Base-by-base conservation (phyloP, 2,797 vertebrate genomes). In the Hirundo rustica region DNA sequence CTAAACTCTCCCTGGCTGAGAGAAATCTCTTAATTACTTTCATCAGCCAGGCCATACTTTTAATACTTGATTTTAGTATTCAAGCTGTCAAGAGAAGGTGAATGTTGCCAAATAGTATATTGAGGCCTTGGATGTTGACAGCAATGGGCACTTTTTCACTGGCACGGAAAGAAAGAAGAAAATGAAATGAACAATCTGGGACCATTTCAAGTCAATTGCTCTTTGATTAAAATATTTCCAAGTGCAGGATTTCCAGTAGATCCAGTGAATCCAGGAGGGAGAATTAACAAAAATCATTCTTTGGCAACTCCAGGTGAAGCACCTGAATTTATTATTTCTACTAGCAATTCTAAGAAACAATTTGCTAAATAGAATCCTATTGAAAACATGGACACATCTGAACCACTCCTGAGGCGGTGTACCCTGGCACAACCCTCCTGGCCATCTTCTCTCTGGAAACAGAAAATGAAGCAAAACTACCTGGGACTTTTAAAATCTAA, bases 11-110 rank as follows among this genome's bases (percentile, higher is more conserved):
- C 66, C 95, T 92, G 79, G 91, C 91, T 92, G 70, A 78, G 18
- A 92, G 66, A 96, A 94, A 66, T 84, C 87, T 96, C 89, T 81
- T 96, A 97, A 97, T 93, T 96, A 95, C 87, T 92, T 93, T 89
- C 91, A 92, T 68, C 87, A 96, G 91, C 66, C 87, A 92, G 89
- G 73, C 66, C 89, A 84, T 76, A 96, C 60, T 96, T 97, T 88
- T 92, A 95, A 93, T 84, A 81, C 93, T 88, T 84, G 92, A 93
- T 89, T 68, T 94, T 65, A 26, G 81, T 62, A 94, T 93, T 93
- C 95, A 86, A 93, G 89, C 93, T 96, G 91, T 94, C 94, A 88
- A 51, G 48, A 94, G 66, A 89, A 93, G 55, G 82, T 1, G 0
- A 67, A 29, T 34, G 54, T 53, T 96, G 95, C 92, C 96, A 97